A percentile compares a stretch with the other conserved stretches of the same genome.
These are phyloP conservation scores for Agrypnia vestita DNA, from an alignment of 1,140 invertebrate species.

Conservation along the genomic window DNA sequence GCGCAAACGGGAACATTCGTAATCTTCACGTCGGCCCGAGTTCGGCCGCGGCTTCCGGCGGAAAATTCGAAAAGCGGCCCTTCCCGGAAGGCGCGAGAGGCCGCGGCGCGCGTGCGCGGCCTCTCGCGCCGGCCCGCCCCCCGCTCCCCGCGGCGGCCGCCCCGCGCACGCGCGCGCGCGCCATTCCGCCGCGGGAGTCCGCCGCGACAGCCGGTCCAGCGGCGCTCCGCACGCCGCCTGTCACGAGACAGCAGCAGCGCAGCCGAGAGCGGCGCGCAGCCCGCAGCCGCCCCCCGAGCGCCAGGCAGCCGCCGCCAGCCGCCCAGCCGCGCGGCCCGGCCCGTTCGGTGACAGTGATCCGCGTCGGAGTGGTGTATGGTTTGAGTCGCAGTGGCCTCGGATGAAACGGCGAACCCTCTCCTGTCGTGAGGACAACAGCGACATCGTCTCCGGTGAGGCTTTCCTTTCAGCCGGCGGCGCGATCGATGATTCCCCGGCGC, in stretches of 20 bases:
- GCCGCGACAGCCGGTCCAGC: constrained; percentile 46
- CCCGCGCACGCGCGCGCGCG: not conserved
- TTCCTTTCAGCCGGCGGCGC: no score
- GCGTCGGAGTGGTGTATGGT: constrained; percentile 50
- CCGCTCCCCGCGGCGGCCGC: constrained; percentile 4
- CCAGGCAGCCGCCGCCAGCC: not conserved
- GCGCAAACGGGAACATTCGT: no score
- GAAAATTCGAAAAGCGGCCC: constrained; percentile 40
- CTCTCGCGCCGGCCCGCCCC: not conserved
- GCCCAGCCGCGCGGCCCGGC: not conserved
- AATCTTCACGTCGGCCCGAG: not conserved
- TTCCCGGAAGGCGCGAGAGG: constrained; percentile 12
- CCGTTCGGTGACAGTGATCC: constrained; percentile 42
- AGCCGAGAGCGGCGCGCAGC: constrained; percentile 27
- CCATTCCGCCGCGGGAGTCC: constrained; percentile 47
- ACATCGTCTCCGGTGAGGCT: constrained; percentile 41
- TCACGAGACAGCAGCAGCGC: constrained; percentile 25
- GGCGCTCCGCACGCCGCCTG: constrained; percentile 32
- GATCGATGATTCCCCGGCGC: no score
- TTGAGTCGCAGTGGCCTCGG: constrained; percentile 51
- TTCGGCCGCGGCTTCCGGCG: not conserved
- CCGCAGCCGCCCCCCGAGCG: constrained; percentile 27
- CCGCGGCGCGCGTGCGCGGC: constrained; percentile 1
- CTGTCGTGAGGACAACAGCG: constrained; percentile 40
- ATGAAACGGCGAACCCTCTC: constrained; percentile 45